Conservation (phyloP, 2,113 vertebrate genomes). For the Bubalus kerabau region DNA sequence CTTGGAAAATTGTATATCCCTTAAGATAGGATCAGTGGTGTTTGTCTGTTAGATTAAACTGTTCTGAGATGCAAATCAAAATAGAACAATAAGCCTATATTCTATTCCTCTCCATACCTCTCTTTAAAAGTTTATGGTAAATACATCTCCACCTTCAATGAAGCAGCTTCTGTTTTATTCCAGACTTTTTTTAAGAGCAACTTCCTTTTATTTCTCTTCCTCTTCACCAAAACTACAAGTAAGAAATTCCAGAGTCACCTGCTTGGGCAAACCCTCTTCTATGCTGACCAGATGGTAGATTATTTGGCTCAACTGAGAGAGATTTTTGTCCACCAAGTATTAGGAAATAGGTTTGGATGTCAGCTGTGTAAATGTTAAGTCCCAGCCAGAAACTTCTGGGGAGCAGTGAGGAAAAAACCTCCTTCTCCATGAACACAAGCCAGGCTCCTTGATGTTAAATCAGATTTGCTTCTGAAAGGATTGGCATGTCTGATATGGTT, state of each 20-base stretch:
- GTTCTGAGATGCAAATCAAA: not conserved
- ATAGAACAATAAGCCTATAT: not conserved
- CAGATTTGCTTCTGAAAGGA: constrained; percentile 70
- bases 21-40: constrained; percentile 35
- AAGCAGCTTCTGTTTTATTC: not conserved
- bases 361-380: not conserved
- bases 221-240: not conserved
- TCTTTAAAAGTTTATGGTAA: constrained; percentile 3
- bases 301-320: not conserved
- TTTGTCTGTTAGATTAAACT: constrained; percentile 19
- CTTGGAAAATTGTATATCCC: constrained; percentile 43
- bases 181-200: not conserved
- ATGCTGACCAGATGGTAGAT: not conserved
- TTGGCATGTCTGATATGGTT: constrained; percentile 71
- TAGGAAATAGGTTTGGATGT: constrained; percentile 36
- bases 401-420: not conserved
- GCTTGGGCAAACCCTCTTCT: not conserved
- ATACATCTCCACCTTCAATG: not conserved
- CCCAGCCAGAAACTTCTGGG: constrained; percentile 58
- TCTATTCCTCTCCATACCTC: not conserved
- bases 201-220: constrained; percentile 22
- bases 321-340: not conserved
- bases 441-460: constrained; percentile 69
- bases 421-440: constrained; percentile 44
- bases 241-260: not conserved